Evolutionary conservation across 2,113 vertebrate genomes (phyloP).

Genomic region (Pteronura brasiliensis): DNA sequence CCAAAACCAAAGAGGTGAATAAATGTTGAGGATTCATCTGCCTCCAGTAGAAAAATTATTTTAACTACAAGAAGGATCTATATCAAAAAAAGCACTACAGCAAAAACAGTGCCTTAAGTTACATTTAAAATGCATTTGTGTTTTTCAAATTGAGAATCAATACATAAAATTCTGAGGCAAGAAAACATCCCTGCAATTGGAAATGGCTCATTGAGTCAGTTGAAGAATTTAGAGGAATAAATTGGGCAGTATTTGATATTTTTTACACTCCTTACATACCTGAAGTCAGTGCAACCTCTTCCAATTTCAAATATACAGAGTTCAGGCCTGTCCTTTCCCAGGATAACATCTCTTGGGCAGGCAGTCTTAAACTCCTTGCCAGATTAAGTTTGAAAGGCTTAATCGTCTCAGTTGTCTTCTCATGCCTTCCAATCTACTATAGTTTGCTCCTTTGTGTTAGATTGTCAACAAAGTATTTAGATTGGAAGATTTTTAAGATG

Average conservation of each 20-base stretch:
- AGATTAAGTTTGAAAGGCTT: not conserved
- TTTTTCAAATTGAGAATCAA: conserved; percentile 9
- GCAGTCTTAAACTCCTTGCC: not conserved
- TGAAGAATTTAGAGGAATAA: not conserved
- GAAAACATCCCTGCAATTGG: not conserved
- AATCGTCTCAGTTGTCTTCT: not conserved
- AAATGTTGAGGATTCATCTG: not conserved
- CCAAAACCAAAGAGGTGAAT: not conserved
- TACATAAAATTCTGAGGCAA: not conserved
- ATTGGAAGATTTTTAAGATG: not conserved
- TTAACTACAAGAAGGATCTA: not conserved
- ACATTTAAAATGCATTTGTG: not conserved
- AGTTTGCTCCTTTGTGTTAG: not conserved
- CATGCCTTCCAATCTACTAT: not conserved
- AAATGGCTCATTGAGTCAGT: not conserved
- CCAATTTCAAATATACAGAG: not conserved
- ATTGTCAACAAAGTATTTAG: not conserved
- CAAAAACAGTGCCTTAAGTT: not conserved
- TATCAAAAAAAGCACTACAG: not conserved
- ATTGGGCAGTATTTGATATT: not conserved
- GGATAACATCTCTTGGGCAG: not conserved
- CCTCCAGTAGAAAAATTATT: conserved; percentile 2
- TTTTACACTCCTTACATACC: not conserved
- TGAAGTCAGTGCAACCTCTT: not conserved
- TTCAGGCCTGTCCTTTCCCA: not conserved